Base-by-base conservation (phyloP, 2,113 vertebrate species). In the Oreochromis tanganicae region DNA sequence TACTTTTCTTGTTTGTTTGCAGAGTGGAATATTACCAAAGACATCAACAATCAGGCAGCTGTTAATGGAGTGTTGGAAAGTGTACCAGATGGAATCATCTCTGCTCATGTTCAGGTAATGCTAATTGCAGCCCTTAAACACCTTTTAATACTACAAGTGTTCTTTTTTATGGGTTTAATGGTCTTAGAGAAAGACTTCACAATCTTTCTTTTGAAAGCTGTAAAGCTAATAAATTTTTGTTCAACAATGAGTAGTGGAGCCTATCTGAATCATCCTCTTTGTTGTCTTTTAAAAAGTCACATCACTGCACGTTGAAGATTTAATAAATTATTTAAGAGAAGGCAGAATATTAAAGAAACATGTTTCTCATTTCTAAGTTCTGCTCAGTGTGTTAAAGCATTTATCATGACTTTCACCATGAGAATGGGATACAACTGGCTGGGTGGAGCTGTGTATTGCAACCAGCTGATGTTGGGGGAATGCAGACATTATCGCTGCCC, bases 21-120 rank as follows among this genome's bases (percentile, higher is more conserved):
- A 99, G 98, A 98, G 56, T 99, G 99, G 99, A 98, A 96, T 75
- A 92, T 93, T 59, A 94, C 96, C 36, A 97, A 96, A 89, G 97
- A 98, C 81, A 54, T 97, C 71, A 97, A 96, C 85, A 93, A 83
- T 86, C 96, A 80, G 36, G 79, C 95, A 55, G 94, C 96, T 92
- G 96, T 97, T 83, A 97, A 97, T 46, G 97, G 97, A 92, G 95
- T 95, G 0, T 91, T 96, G 83, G 97, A 98, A 75, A 92, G 91
- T 83, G 83, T 95, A 32, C 97, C 96, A 86, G 98, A 98, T 59
- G 97, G 97, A 91, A 90, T 96, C 96, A 3, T 97, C 90, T 24
- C 92, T 80, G 83, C 93, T 85, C 96, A 97, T 85, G 96, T 97
- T 92, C 98, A 99, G 98, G 98, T 99, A 95, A 98, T 95, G 89